These are phyloP conservation scores for Hymenochirus boettgeri DNA, from an alignment of 2,113 vertebrate species.

Conservation along the genomic window DNA sequence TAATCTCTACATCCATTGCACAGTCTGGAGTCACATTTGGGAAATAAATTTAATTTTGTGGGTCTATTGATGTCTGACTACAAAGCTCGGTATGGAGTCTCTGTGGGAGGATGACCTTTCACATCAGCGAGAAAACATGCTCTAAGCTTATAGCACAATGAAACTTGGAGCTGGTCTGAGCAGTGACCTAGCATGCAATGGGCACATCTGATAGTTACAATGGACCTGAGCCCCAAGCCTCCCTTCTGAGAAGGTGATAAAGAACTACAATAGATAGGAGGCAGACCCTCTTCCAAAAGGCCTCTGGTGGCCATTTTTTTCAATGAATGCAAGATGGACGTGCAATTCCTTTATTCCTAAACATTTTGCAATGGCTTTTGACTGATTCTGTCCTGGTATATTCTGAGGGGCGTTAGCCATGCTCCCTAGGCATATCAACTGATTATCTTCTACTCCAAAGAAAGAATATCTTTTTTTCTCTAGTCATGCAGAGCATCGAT, in stretches of 20 bases:
- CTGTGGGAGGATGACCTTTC: constrained; percentile 47
- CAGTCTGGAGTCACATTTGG: constrained; percentile 25
- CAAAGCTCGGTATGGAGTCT: constrained; percentile 55
- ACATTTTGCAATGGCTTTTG: constrained; percentile 39
- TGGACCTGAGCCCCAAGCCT: constrained; percentile 51
- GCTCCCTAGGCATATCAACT: constrained; percentile 69
- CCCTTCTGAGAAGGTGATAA: constrained; percentile 52
- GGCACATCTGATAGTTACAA: constrained; percentile 69
- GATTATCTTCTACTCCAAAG: constrained; percentile 56
- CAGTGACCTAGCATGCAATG: constrained; percentile 66
- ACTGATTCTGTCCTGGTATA: constrained; percentile 50
- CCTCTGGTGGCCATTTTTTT: constrained; percentile 58
- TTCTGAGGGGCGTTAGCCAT: constrained; percentile 50
- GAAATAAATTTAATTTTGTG: constrained; percentile 53
- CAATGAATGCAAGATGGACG: constrained; percentile 67
- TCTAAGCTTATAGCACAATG: constrained; percentile 45
- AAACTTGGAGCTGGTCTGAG: constrained; percentile 46
- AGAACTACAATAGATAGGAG: constrained; percentile 59
- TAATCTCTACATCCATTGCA: constrained; percentile 38
- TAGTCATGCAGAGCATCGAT: constrained; percentile 3
- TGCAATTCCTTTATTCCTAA: constrained; percentile 61
- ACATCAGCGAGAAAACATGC: constrained; percentile 38
- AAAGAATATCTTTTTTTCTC: constrained; percentile 49
- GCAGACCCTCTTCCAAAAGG: constrained; percentile 55
- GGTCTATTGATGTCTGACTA: constrained; percentile 49